phyloP scores from a whole-genome alignment of 2,113 vertebrate genomes.

The Bostrychus sinensis region DNA sequence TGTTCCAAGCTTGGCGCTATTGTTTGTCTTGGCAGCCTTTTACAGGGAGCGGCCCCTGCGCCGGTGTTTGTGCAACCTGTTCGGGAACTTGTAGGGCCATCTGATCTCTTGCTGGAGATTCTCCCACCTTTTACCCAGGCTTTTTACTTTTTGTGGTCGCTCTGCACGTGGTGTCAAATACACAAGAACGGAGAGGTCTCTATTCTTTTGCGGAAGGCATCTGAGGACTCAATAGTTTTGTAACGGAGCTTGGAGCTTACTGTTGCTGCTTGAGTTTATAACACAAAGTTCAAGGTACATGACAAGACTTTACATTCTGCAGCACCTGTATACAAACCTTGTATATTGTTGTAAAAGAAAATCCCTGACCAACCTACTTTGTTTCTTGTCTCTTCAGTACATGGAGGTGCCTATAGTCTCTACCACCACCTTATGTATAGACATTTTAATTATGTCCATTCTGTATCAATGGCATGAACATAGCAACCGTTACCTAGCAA shows the following conservation, averaged over 20 bases:
- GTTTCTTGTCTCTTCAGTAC: conserved; percentile 15
- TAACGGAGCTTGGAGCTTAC: background rate
- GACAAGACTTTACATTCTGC: background rate
- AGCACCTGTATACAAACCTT: background rate
- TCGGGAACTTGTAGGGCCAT: conserved; percentile 80
- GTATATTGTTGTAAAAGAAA: conserved; percentile 1
- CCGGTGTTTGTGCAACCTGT: conserved; percentile 81
- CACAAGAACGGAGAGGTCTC: background rate
- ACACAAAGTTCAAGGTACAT: background rate
- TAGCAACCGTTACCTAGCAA: conserved; percentile 82
- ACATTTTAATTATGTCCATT: conserved; percentile 74
- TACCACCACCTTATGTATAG: conserved; percentile 58
- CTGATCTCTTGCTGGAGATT: conserved; percentile 59
- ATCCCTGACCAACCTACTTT: background rate
- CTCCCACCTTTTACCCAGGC: conserved; percentile 54
- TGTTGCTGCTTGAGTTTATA: too few species aligned
- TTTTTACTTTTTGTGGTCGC: conserved; percentile 23
- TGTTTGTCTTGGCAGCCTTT: conserved; percentile 83
- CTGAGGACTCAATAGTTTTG: background rate
- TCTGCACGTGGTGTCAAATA: conserved; percentile 3
- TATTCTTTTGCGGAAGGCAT: background rate
- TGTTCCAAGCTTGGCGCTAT: conserved; percentile 80
- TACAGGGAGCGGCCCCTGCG: conserved; percentile 78
- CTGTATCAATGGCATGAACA: conserved; percentile 74
- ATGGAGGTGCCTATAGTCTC: conserved; percentile 42